phyloP scores from a whole-genome alignment of 2,888 invertebrate species.

The Acrobeloides nanus region DNA sequence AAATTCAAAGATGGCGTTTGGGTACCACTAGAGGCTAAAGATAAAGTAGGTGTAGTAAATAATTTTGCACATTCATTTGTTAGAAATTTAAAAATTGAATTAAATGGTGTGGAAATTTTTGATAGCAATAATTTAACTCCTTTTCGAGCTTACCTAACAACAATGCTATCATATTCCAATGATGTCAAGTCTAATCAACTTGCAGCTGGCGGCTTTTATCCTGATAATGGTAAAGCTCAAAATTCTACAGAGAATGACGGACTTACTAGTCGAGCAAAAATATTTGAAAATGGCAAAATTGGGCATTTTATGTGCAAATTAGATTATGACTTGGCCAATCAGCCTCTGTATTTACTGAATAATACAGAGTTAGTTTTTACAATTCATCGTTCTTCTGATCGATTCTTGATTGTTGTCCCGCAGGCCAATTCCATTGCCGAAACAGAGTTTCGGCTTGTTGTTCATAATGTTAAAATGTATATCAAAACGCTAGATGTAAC shows the following conservation, averaged over 20 bases:
- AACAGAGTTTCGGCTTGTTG: no score
- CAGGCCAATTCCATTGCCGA: no score
- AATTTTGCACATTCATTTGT: slow-evolving; percentile 14
- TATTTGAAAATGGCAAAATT: no score
- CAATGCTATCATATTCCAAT: no score
- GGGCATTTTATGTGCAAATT: no score
- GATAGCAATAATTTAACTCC: slow-evolving; percentile 5
- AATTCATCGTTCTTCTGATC: slow-evolving; percentile 8
- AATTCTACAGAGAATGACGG: no score
- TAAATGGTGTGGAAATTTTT: not conserved
- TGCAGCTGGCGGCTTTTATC: no score
- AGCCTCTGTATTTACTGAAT: slow-evolving; percentile 11
- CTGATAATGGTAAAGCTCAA: no score
- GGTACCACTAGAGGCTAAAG: not conserved
- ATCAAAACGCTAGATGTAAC: slow-evolving; percentile 9
- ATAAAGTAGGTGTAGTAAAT: slow-evolving; percentile 4
- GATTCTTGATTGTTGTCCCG: slow-evolving; percentile 13
- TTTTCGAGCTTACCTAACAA: no score
- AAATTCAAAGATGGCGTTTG: not conserved
- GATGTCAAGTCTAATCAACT: no score
- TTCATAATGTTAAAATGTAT: slow-evolving; percentile 12
- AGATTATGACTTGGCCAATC: slow-evolving; percentile 19
- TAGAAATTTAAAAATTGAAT: slow-evolving; percentile 9
- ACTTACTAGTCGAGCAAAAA: no score
- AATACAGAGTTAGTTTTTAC: slow-evolving; percentile 13